A percentile compares a stretch with the other conserved stretches of the same genome.
phyloP scores from a whole-genome alignment of 2,888 invertebrate genomes.

The Drosophila quinaria region DNA sequence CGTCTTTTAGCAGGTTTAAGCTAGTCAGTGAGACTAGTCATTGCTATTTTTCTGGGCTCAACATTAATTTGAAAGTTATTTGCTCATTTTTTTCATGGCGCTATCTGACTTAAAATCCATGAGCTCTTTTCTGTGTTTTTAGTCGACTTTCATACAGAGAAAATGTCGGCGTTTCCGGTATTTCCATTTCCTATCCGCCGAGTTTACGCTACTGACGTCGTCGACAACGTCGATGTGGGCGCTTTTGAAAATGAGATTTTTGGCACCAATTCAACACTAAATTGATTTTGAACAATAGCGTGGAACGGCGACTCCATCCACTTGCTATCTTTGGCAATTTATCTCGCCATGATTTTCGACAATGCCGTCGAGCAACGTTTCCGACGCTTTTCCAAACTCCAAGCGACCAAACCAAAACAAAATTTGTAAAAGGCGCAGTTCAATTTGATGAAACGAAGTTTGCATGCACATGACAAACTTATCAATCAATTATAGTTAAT shows the following conservation, averaged over 20 bases:
- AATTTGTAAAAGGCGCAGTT: slow-evolving; percentile 25
- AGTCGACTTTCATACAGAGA: slow-evolving; percentile 53
- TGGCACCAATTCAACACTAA: slow-evolving; percentile 85
- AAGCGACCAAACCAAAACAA: slow-evolving; percentile 29
- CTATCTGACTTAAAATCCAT: slow-evolving; percentile 24
- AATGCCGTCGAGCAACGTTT: slow-evolving; percentile 56
- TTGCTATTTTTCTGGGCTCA: slow-evolving; percentile 33
- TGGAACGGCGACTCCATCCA: slow-evolving; percentile 48
- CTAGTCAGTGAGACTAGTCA: slow-evolving; percentile 47
- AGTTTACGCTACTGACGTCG: slow-evolving; percentile 38
- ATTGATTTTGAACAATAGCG: slow-evolving; percentile 84
- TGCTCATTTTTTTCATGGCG: slow-evolving; percentile 53
- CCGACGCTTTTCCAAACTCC: slow-evolving; percentile 37
- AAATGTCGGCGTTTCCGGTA: slow-evolving; percentile 56
- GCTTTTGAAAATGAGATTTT: slow-evolving; percentile 83
- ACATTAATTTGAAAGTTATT: slow-evolving; percentile 66
- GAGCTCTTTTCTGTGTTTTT: slow-evolving; percentile 29
- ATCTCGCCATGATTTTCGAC: slow-evolving; percentile 71
- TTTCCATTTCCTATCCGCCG: slow-evolving; percentile 58
- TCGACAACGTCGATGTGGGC: slow-evolving; percentile 22
- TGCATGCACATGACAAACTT: slow-evolving; percentile 44
- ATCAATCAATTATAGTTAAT: slow-evolving; percentile 3
- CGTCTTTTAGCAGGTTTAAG: slow-evolving; percentile 47
- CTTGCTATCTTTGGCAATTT: slow-evolving; percentile 76
- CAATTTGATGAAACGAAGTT: slow-evolving; percentile 45